Evolutionary conservation across 2,113 vertebrate species (phyloP).

Genomic region (Paratilapia polleni): DNA sequence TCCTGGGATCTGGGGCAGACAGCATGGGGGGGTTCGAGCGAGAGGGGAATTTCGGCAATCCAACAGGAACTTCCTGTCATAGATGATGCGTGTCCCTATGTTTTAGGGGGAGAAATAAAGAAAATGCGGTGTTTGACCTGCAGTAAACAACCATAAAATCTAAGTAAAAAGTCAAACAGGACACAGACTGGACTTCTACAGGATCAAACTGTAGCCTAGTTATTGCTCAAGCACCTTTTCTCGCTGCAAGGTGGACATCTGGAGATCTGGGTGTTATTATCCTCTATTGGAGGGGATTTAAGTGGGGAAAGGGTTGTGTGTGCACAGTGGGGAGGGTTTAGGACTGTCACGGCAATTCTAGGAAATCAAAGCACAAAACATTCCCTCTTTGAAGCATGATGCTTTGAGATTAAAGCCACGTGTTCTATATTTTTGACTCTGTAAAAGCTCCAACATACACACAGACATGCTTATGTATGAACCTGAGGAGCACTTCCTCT

Average conservation of each 20-base stretch:
- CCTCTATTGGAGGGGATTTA: neutral
- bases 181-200: neutral
- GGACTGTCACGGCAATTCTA: conserved; percentile 55
- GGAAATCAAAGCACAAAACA: conserved; percentile 69
- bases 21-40: conserved; percentile 89
- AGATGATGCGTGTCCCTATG: conserved; percentile 90
- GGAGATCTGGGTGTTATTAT: neutral
- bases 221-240: neutral
- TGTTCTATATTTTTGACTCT: conserved; percentile 1
- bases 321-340: conserved; percentile 10
- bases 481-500: neutral
- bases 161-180: neutral
- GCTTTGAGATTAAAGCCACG: conserved; percentile 43
- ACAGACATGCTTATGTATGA: neutral
- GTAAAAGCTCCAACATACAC: neutral
- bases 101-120: neutral
- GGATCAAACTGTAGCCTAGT: neutral
- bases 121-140: neutral
- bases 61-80: conserved; percentile 93
- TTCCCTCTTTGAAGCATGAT: conserved; percentile 18
- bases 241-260: neutral
- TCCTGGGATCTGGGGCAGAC: conserved; percentile 91
- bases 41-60: conserved; percentile 92
- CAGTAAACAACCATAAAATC: neutral
- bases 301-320: neutral